Percentiles rank a stretch among this genome's conserved stretches.
These are phyloP conservation scores for Diglossa brunneiventris DNA, from an alignment of 2,113 vertebrate species.

Conservation along the genomic window DNA sequence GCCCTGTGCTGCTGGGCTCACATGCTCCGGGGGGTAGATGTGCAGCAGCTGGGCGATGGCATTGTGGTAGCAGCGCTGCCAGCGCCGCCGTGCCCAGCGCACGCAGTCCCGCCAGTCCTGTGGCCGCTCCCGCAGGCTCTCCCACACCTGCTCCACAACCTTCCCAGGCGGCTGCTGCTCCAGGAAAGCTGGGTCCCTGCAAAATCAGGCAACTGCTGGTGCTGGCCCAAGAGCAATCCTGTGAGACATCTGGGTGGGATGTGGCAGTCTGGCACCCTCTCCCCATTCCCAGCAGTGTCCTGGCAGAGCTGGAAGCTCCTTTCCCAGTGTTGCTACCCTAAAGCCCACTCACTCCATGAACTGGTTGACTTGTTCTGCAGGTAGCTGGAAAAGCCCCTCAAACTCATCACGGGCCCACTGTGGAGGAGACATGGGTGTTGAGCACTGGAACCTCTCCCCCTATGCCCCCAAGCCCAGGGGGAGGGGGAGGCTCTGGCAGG, in stretches of 20 bases:
- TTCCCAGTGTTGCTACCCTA: accelerated
- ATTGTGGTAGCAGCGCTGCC: conserved; percentile 77
- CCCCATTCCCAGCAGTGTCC: not conserved
- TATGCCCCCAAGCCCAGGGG: not conserved
- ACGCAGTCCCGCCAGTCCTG: conserved; percentile 76
- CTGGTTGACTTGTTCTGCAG: conserved; percentile 5
- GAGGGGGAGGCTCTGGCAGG: not conserved
- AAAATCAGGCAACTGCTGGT: not conserved
- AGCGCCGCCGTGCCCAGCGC: conserved; percentile 75
- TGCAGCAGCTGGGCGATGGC: conserved; percentile 76
- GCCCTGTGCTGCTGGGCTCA: not conserved
- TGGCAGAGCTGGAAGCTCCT: not conserved
- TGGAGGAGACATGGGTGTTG: accelerated
- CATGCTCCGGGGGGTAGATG: conserved; percentile 70
- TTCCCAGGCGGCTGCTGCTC: conserved; percentile 35
- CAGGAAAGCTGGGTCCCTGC: conserved; percentile 72
- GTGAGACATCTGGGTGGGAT: accelerated
- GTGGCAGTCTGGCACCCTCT: accelerated
- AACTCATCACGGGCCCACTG: conserved; percentile 70
- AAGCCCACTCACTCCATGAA: conserved; percentile 58
- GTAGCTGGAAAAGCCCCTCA: conserved; percentile 60
- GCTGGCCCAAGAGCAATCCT: not conserved
- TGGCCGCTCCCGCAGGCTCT: conserved; percentile 65
- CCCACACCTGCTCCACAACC: conserved; percentile 67
- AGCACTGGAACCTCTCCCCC: not conserved